phyloP scores from a whole-genome alignment of 92 coral and sea anemone species.

The Phenganax stokvisi region DNA sequence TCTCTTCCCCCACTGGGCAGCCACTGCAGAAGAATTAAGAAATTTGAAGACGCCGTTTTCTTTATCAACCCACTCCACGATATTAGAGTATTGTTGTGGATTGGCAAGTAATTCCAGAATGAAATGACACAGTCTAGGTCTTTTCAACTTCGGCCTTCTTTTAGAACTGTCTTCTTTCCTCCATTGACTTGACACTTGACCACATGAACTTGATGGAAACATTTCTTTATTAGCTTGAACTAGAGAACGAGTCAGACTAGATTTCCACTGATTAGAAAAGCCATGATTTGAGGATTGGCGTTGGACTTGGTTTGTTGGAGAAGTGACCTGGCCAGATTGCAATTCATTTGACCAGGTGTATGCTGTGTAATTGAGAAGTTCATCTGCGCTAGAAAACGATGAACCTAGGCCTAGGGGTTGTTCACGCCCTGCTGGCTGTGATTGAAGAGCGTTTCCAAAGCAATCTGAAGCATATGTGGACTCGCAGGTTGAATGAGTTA shows the following conservation, averaged over 20 bases:
- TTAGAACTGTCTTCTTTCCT: background rate
- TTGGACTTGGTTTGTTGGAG: background rate
- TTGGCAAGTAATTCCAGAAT: constrained; percentile 67
- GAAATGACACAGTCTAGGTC: constrained; percentile 91
- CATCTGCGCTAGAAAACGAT: background rate
- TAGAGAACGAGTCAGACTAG: background rate
- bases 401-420: background rate
- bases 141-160: constrained; percentile 52
- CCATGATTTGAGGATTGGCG: background rate
- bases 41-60: constrained; percentile 94
- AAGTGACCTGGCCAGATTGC: background rate
- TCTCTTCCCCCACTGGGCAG: constrained; percentile 86
- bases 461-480: constrained; percentile 1
- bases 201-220: background rate
- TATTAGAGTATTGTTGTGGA: constrained; percentile 71
- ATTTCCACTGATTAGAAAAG: background rate
- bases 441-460: constrained; percentile 6
- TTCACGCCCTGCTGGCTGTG: background rate
- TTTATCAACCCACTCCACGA: constrained; percentile 93
- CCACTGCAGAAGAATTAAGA: constrained; percentile 83
- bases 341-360: no score
- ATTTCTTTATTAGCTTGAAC: background rate
- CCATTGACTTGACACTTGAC: background rate
- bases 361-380: no score
- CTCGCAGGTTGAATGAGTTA: constrained; percentile 8